These are phyloP conservation scores for Pelecanoides urinatrix DNA, from an alignment of 2,113 vertebrate species.

Conservation along the genomic window DNA sequence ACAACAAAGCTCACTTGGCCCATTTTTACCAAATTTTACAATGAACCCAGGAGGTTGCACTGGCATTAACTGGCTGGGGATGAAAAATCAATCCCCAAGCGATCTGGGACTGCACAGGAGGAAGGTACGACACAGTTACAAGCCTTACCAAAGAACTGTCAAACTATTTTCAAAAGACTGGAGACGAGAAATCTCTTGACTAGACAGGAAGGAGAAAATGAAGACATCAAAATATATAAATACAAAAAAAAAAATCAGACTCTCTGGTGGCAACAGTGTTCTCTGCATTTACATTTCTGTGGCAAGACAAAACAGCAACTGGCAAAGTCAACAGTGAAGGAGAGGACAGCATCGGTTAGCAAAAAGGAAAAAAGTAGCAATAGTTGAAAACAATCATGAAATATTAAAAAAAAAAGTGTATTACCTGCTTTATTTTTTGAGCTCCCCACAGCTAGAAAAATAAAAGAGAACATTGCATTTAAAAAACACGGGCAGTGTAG, in stretches of 20 bases:
- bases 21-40: neutral
- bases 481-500: neutral
- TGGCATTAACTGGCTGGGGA: neutral
- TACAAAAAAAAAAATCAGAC: neutral
- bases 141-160: conserved; percentile 40
- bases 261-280: neutral
- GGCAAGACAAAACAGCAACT: conserved; percentile 37
- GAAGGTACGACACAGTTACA: neutral
- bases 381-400: neutral
- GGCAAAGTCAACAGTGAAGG: neutral
- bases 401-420: neutral
- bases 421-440: conserved; percentile 95
- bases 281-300: conserved; percentile 15
- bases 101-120: neutral
- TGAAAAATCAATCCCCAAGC: neutral
- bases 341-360: neutral
- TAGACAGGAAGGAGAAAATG: conserved; percentile 45
- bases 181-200: conserved; percentile 22
- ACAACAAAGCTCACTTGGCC: neutral
- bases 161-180: conserved; percentile 25
- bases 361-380: neutral
- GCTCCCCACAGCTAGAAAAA: conserved; percentile 87
- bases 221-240: conserved; percentile 54
- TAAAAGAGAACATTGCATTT: neutral
- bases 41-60: neutral